Evolutionary conservation across 2,888 invertebrate genomes (phyloP), one percentile per base, ranked within the genome.

Genomic region (Euphydryas editha): DNA sequence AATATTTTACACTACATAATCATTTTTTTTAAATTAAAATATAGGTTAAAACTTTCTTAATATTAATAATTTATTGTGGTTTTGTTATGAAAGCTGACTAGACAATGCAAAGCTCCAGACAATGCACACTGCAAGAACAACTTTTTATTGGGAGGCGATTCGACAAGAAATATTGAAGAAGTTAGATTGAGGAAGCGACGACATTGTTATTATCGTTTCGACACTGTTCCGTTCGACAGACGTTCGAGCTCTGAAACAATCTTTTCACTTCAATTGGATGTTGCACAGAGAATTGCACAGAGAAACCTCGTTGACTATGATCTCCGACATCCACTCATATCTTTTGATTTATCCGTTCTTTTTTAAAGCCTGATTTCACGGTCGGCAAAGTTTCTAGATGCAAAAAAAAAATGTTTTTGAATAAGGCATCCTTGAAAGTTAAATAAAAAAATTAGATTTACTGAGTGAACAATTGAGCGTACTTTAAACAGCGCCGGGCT

Each of bases 161-260:
- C 81, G 77, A 77, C 78, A 76, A 81, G 78, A 85, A 88, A 89
- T 88, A 89, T 88, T 85, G 87, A 84, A 87, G 86, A 87, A 88
- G 86, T 87, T 84, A 84, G 83, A 88, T 90, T 88, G 88, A 87
- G 87, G 88, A 89, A 88, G 86, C 87, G 88, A 85, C 85, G 88
- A 88, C 88, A 88, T 89, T 87, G 88, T 89, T 91, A 90, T 90
- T 90, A 90, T 88, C 88, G 86, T 77, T 82, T 83, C 86, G 84
- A 86, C 87, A 47, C 47, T 47, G 65, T 87, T 58, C 63, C 58
- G 63, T 63, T 63, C 58, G 63, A 83, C 85, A 63, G 63, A 42
- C 59, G 76, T 78, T 77, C 82, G 78, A 79, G 81, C 77, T 80
- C 81, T 80, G 84, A 83, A 88, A 89, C 86, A 89, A 89, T 89